Percentiles rank a stretch among this genome's conserved stretches.
These are phyloP conservation scores for Myripristis murdjan DNA, from an alignment of 2,797 vertebrate species.

Conservation along the genomic window DNA sequence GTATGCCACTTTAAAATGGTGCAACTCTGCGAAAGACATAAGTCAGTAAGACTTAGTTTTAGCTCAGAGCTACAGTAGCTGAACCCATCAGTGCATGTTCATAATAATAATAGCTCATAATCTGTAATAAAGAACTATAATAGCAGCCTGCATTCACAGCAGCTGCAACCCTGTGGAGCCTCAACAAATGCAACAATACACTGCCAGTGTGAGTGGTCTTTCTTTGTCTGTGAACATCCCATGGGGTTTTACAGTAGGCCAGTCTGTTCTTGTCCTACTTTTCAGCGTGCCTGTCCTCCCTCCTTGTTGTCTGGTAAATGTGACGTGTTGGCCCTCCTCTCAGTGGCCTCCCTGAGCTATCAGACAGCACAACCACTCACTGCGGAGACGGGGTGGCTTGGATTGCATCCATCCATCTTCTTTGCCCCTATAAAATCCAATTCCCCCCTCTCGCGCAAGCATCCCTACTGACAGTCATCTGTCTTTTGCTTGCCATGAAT, in stretches of 20 bases:
- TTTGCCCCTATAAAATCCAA: constrained; percentile 68
- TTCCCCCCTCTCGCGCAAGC: constrained; percentile 50
- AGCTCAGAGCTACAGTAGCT: constrained; percentile 22
- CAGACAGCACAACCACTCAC: constrained; percentile 38
- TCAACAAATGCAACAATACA: constrained; percentile 57
- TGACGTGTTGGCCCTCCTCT: constrained; percentile 55
- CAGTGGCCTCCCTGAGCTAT: constrained; percentile 53
- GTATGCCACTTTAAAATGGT: constrained; percentile 22
- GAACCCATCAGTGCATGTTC: constrained; percentile 21
- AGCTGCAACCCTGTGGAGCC: constrained; percentile 32
- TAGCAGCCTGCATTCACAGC: constrained; percentile 27
- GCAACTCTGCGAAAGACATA: constrained; percentile 3
- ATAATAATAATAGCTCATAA: constrained; percentile 30
- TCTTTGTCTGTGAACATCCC: constrained; percentile 69
- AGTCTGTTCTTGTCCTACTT: constrained; percentile 78
- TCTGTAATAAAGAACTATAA: constrained; percentile 4
- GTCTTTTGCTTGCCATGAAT: constrained; percentile 61
- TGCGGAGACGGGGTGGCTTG: constrained; percentile 24
- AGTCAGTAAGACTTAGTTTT: constrained; percentile 8
- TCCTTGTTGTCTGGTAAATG: constrained; percentile 61
- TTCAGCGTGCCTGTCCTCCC: constrained; percentile 46
- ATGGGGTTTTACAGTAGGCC: constrained; percentile 75
- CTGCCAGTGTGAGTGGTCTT: constrained; percentile 62
- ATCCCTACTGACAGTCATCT: constrained; percentile 52
- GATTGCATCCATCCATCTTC: constrained; percentile 65